Base-by-base conservation (phyloP, 2,113 vertebrate species). In the Butorides virescens region DNA sequence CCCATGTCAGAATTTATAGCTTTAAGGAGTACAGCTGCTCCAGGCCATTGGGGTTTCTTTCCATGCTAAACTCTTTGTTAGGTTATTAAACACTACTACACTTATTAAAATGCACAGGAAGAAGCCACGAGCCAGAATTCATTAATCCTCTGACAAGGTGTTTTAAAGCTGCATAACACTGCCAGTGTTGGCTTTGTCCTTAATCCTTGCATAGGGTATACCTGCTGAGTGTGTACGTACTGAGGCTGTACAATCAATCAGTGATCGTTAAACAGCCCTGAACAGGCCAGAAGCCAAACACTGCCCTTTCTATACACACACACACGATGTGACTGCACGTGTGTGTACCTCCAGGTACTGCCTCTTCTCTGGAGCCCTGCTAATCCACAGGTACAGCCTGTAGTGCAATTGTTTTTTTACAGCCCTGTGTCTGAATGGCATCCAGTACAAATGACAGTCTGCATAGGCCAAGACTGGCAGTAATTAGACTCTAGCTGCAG, bases 141-240 rank as follows among this genome's bases (percentile, higher is more conserved):
- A 37, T 83, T 96, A 97, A 96, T 86, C 81, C 82, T 83, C 82
- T 73, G 86, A 56, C 50, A 70, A 68, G 59, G 81, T 95, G 63
- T 82, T 84, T 95, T 75, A 95, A 95, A 96, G 81, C 77, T 86
- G 84, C 37, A 1, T 39, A 93, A 72, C 58, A 19, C 59, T 72
- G 73, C 46, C 89, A 62, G 77, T 3, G 2, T 29, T 89, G 86
- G 77, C 82, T 94, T 88, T 91, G 95, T 73, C 66, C 76, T 86
- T 90, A 96, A 93, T 91, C 88, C 92, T 71, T 76, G 36, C 78
- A 8, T 3, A 50, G 18, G n/a, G 29, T 46, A 25, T 47, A 93
- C 94, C 77, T 92, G 86, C 65, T 23, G 76, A 55, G 36, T 3
- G 3, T 37, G 80, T 42, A 39, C 2, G 0, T 37, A 68, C 20